Evolutionary conservation across 2,113 vertebrate genomes (phyloP).

Genomic region (Cryptotis parvus): DNA sequence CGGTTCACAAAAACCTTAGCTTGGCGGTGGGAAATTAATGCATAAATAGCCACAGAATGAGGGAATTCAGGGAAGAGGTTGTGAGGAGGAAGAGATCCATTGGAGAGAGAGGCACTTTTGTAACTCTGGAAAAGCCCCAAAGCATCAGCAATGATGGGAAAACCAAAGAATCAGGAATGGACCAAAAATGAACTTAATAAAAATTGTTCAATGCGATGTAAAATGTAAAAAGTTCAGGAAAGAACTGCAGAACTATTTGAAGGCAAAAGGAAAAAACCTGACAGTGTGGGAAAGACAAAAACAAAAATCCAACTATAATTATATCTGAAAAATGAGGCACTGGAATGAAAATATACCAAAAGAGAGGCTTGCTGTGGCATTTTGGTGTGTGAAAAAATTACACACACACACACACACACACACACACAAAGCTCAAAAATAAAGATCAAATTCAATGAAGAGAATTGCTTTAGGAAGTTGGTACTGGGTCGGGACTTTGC

Average conservation of each 20-base stretch:
- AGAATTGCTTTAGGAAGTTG: constrained; percentile 64
- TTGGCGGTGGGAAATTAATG: neutral
- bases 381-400: constrained; percentile 57
- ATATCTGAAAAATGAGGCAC: constrained; percentile 23
- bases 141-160: neutral
- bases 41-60: neutral
- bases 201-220: neutral
- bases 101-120: neutral
- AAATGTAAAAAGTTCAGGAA: neutral
- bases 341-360: constrained; percentile 45
- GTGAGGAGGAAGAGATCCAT: too few relatives aligned
- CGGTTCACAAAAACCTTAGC: neutral
- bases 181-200: neutral
- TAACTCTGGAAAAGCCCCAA: neutral
- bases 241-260: neutral
- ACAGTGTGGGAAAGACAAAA: neutral
- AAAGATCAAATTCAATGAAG: constrained; percentile 53
- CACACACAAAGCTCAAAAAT: constrained; percentile 25
- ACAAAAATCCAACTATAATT: neutral
- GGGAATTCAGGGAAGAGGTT: neutral
- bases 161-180: neutral
- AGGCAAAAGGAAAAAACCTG: neutral
- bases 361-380: constrained; percentile 16
- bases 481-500: constrained; percentile 58
- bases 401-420: neutral